These are phyloP conservation scores for Dipodomys merriami DNA, from an alignment of 2,113 vertebrate genomes.

Conservation along the genomic window DNA sequence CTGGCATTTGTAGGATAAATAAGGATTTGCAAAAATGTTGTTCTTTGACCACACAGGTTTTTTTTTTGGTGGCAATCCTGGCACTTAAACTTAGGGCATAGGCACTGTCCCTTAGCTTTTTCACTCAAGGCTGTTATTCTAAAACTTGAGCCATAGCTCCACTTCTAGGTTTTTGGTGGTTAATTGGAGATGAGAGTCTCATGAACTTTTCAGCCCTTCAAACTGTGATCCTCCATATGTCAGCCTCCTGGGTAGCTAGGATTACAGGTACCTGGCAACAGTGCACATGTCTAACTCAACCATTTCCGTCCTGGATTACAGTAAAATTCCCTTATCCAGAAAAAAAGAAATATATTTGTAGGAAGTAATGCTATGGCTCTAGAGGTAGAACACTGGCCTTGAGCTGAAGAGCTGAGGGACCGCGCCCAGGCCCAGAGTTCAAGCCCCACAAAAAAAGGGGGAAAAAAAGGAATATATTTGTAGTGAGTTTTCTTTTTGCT, in stretches of 20 bases:
- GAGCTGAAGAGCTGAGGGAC: no score
- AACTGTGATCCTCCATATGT: background rate
- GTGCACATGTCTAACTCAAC: background rate
- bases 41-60: background rate
- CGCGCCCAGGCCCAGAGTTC: no score
- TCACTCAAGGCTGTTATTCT: no score
- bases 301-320: background rate
- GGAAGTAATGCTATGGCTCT: background rate
- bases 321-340: background rate
- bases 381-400: no score
- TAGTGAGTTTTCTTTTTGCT: conserved; percentile 41
- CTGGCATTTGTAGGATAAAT: background rate
- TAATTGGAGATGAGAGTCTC: no score
- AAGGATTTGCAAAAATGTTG: background rate
- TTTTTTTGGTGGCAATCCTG: background rate
- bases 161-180: no score
- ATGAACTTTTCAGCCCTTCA: no score
- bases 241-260: background rate
- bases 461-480: background rate
- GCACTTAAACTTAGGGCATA: no score
- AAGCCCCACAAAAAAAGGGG: no score
- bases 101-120: no score
- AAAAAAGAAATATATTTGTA: background rate
- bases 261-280: background rate
- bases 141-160: no score